Evolutionary conservation across 2,888 invertebrate genomes (phyloP), one percentile per base, ranked within the genome.

Genomic region (Cephus rjabovi): DNA sequence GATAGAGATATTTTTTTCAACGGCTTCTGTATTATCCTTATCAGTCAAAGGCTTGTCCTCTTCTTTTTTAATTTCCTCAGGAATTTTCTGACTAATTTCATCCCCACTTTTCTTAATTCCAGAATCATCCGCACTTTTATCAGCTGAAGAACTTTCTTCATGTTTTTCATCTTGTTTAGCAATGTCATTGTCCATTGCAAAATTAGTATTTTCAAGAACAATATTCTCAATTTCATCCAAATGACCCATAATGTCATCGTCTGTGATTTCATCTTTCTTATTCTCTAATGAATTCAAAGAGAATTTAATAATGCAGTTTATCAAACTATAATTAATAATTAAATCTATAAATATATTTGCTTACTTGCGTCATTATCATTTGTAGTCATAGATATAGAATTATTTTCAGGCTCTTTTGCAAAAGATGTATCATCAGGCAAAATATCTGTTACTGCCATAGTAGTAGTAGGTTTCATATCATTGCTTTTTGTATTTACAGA

Each of bases 141-240:
- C 74, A 75, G 83, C 83, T 78, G 82, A 81, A 71, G 30, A 73
- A 23, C 40, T 73, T 76, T n/a, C 37, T 23, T 31, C 11, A 35
- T 11, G 33, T 12, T n/a, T 33, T 77, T 75, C 34, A 33, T 34
- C 76, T 30, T 77, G 1, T 40, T 56, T 75, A 56, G 85, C 83
- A 76, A 81, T 78, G 75, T 86, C 85, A 77, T 85, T 83, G 75
- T 86, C 82, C 77, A 84, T 83, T 11, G 81, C 82, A 79, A 86
- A 85, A 73, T 79, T 83, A 33, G 86, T 84, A 12, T 85, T 83
- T 74, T 86, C 83, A 34, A 86, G 75, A 34, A 86, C 87, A 75
- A 88, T 89, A 77, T 86, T 89, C 82, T 90, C 89, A 73, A 90
- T 88, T 73, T 87, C 89, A 82, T 89, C 89, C 69, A 89, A 82